Evolutionary conservation across 2,797 vertebrate species (phyloP).

Genomic region (Sebastes oblongus): DNA sequence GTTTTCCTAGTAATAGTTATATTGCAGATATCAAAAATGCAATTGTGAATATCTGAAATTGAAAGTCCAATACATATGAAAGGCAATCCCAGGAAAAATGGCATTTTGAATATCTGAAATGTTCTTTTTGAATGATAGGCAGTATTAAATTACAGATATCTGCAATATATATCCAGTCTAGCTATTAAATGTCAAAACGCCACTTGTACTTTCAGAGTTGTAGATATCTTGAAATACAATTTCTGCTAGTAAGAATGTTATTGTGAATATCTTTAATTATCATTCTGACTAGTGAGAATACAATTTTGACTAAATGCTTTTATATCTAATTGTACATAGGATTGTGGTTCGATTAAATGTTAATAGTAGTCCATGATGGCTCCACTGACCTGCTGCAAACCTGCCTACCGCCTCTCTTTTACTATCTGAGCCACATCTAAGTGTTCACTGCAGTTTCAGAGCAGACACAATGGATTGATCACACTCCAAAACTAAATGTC

Average conservation of each 20-base stretch:
- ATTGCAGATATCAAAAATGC: neutral
- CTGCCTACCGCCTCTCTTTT: neutral
- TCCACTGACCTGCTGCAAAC: neutral
- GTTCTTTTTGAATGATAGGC: no score
- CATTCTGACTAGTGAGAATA: neutral
- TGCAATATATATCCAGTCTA: neutral
- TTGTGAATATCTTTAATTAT: neutral
- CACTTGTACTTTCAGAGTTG: neutral
- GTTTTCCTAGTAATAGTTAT: fast-evolving
- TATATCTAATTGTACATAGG: neutral
- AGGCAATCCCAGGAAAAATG: neutral
- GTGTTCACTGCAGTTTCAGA: neutral
- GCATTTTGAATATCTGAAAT: no score
- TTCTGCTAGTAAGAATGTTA: neutral
- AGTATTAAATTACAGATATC: no score
- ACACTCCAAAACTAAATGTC: neutral
- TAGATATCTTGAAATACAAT: neutral
- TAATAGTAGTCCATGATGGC: neutral
- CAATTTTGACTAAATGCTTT: neutral
- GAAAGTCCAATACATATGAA: neutral
- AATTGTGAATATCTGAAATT: neutral
- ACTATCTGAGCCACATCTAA: neutral
- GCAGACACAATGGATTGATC: neutral
- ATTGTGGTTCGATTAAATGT: neutral
- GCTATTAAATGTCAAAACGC: neutral